phyloP scores from a whole-genome alignment of 2,797 vertebrate genomes.

The Sebastes steindachneri region DNA sequence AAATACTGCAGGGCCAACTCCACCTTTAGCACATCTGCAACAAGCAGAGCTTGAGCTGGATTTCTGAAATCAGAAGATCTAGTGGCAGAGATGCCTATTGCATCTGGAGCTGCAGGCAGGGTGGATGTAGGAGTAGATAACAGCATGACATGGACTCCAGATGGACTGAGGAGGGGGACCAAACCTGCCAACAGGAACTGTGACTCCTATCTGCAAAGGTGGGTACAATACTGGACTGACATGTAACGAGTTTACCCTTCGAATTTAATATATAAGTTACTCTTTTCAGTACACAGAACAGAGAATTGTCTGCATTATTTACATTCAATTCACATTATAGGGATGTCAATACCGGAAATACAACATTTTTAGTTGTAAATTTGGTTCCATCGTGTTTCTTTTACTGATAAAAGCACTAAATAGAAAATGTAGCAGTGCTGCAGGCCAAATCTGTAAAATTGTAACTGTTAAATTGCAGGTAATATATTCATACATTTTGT shows the following conservation, averaged over 20 bases:
- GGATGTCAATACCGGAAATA: neutral
- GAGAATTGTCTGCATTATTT: neutral
- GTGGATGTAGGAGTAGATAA: conserved; percentile 58
- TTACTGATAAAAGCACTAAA: neutral
- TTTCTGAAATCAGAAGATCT: conserved; percentile 28
- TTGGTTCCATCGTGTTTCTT: neutral
- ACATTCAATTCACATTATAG: neutral
- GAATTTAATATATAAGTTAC: too few relatives aligned
- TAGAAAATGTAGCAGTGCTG: neutral
- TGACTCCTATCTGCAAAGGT: conserved; percentile 83
- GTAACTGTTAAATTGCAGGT: neutral
- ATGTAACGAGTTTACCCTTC: neutral
- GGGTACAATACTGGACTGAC: conserved; percentile 32
- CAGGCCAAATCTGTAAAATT: neutral
- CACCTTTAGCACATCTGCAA: neutral
- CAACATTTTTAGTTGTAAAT: neutral
- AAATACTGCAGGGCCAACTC: conserved; percentile 7
- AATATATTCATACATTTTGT: neutral
- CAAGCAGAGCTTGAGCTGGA: neutral
- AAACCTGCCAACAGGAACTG: conserved; percentile 33
- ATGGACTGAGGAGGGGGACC: conserved; percentile 48
- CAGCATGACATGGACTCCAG: conserved; percentile 43
- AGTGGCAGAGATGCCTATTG: conserved; percentile 75
- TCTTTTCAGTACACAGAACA: neutral
- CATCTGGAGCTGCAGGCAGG: conserved; percentile 76